Evolutionary conservation across 2,797 vertebrate species (phyloP).

Genomic region (Hozukius guyotensis): DNA sequence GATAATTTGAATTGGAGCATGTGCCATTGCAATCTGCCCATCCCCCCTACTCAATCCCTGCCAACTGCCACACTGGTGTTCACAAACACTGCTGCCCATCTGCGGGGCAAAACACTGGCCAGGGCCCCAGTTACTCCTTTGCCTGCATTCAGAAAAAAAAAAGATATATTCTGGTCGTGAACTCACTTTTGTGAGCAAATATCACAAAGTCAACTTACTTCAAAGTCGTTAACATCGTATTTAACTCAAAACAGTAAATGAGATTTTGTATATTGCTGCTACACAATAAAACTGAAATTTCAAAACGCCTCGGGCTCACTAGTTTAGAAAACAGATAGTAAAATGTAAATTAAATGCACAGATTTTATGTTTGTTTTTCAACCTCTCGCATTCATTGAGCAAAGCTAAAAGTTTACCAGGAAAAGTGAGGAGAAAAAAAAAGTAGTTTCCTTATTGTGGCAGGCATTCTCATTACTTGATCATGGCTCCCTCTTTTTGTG

Average conservation of each 20-base stretch:
- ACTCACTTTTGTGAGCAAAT: constrained; percentile 33
- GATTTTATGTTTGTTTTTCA: constrained; percentile 40
- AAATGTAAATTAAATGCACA: constrained; percentile 42
- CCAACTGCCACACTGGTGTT: constrained; percentile 84
- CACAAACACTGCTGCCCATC: constrained; percentile 84
- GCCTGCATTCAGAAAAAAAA: constrained; percentile 46
- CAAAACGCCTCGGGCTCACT: constrained; percentile 1
- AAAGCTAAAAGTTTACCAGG: constrained; percentile 63
- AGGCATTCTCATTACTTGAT: constrained; percentile 83
- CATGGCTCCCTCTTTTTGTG: constrained; percentile 83
- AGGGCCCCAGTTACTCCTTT: constrained; percentile 67
- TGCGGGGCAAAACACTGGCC: constrained; percentile 78
- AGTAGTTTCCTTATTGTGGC: constrained; percentile 76
- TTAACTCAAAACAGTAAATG: constrained; percentile 16
- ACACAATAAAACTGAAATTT: constrained; percentile 32
- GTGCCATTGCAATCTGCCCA: constrained; percentile 82
- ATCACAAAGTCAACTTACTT: constrained; percentile 40
- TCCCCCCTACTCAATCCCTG: constrained; percentile 72
- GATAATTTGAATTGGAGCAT: constrained; percentile 84
- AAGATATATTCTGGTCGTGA: constrained; percentile 39
- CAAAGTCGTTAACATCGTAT: constrained; percentile 34
- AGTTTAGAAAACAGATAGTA: neutral
- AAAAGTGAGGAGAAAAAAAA: constrained; percentile 62
- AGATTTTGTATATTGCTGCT: constrained; percentile 21
- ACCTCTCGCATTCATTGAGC: constrained; percentile 31